Base-by-base conservation (phyloP, 2,113 vertebrate species). In the Cyanocitta stelleri region DNA sequence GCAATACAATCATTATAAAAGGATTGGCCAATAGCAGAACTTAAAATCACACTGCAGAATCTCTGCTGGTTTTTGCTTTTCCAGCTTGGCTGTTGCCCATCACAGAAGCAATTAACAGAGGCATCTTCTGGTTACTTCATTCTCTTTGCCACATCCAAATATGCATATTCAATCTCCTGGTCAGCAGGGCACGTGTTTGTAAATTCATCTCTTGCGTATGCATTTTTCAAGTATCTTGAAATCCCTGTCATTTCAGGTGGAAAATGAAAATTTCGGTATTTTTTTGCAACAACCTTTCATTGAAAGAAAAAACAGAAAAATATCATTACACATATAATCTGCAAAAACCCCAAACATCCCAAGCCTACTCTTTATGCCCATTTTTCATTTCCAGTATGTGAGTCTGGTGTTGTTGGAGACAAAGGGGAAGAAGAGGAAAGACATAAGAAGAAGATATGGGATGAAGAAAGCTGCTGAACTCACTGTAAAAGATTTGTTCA, bases 201-300 rank as follows among this genome's bases (percentile, higher is more conserved):
- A 97, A 99, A 99, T 96, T 99, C 99, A 63, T 99, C 98, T 97
- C 98, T 98, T 64, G 98, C 96, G 12, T 99, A 99, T 3, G 99
- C 99, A 11, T 97, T 97, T 92, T 98, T 98, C 95, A 99, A 95
- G 95, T 99, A 99, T 89, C 99, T 97, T 95, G 98, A 99, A 83
- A 99, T 87, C 58, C 99, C 99, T 5, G 96, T 98, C 99, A 99
- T 99, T 83, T 99, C 99, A 3, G 94, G 85, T 10, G 99, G 99
- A 91, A 99, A 98, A 87, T 99, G 98, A 78, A 99, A 99, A 96
- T 98, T 98, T 29, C 99, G 97, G n/a, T 99, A 99, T 95, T 99
- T 99, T 98, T 98, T 99, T 49, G 99, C 98, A 85, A 99, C 99
- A 2, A 99, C 98, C 99, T 99, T 79, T 76, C 75, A 95, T 76